Conservation (phyloP, 92 coral and sea anemone genomes). For the Bergia puertoricense region DNA sequence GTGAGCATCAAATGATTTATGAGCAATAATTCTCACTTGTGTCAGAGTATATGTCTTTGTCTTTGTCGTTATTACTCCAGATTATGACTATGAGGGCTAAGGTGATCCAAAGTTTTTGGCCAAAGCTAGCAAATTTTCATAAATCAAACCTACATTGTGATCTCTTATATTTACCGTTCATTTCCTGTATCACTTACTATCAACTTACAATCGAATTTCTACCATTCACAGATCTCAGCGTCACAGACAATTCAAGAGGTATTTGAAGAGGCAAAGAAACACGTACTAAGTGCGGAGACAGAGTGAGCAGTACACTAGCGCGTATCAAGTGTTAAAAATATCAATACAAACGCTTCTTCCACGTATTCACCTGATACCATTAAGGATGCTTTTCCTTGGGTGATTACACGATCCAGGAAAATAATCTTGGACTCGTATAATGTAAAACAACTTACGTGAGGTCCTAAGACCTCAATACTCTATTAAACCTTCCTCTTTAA, state of each 20-base stretch:
- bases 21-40: no score
- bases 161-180: neutral
- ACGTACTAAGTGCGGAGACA: neutral
- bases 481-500: no score
- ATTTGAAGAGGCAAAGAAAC: slow-evolving; percentile 58
- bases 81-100: no score
- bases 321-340: neutral
- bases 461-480: neutral
- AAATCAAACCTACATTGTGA: no score
- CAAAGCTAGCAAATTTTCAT: no score
- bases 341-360: no score
- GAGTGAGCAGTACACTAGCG: neutral
- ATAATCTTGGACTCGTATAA: neutral
- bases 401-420: neutral
- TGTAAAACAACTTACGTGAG: neutral
- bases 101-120: no score
- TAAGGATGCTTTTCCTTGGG: neutral
- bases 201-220: neutral
- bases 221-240: slow-evolving; percentile 66
- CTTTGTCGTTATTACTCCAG: no score
- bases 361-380: neutral
- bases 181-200: neutral
- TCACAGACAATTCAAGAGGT: slow-evolving; percentile 69
- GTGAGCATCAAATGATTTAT: no score
- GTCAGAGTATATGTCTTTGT: no score